Evolutionary conservation across 2,113 vertebrate genomes (phyloP).

Genomic region (Antechinus flavipes): DNA sequence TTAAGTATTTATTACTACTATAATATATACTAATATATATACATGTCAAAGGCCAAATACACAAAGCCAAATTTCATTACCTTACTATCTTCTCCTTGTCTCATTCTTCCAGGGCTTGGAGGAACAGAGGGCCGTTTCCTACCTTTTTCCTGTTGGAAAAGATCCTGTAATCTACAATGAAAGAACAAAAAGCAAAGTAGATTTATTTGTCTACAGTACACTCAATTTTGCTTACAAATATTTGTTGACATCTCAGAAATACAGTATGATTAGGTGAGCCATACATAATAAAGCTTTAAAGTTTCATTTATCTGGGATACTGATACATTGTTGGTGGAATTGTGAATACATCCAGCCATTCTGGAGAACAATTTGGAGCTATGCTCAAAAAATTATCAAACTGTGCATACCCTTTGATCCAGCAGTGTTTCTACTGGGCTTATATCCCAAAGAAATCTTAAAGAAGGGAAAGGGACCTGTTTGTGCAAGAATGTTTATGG

Average conservation of each 20-base stretch:
- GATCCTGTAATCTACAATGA: constrained; percentile 91
- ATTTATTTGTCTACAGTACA: constrained; percentile 17
- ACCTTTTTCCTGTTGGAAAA: constrained; percentile 98
- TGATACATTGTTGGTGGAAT: no score
- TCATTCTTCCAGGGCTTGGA: constrained; percentile 95
- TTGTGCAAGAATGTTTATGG: no score
- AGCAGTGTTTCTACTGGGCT: no score
- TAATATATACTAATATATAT: constrained; percentile 11
- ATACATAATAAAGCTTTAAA: constrained; percentile 1
- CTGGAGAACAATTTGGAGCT: no score
- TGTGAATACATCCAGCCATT: no score
- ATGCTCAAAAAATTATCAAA: no score
- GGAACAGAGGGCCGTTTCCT: constrained; percentile 96
- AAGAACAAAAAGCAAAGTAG: background rate
- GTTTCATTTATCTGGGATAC: background rate
- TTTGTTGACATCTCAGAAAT: constrained; percentile 49
- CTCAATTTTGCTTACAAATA: constrained; percentile 5
- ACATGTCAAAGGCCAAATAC: background rate
- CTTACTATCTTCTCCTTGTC: constrained; percentile 96
- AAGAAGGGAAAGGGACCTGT: no score
- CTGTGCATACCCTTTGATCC: no score
- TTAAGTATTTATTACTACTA: background rate
- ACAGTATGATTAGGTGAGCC: background rate
- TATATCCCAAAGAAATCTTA: no score
- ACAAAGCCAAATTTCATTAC: constrained; percentile 78